Percentiles rank a stretch among this genome's conserved stretches.
Conservation (phyloP, 2,888 invertebrate genomes). For the Linyphia triangularis region DNA sequence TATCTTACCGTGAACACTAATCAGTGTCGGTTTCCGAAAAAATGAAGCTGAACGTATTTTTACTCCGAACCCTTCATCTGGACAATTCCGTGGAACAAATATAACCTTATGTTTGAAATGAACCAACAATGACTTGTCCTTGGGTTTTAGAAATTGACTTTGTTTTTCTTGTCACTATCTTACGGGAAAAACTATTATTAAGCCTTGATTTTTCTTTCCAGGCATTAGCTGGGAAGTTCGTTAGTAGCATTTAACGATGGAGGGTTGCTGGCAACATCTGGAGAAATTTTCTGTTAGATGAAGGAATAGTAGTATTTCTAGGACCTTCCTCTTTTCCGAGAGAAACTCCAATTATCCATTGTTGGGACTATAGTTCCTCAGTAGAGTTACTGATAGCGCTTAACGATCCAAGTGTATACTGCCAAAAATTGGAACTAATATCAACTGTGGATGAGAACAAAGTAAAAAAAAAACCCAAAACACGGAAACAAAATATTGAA, state of each 20-base stretch:
- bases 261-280: slow-evolving; percentile 56
- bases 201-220: slow-evolving; percentile 33
- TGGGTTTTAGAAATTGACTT: slow-evolving; percentile 6
- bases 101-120: not conserved
- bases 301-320: slow-evolving; percentile 10
- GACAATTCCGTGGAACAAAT: not conserved
- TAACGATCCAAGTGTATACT: slow-evolving; percentile 62
- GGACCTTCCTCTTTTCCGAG: slow-evolving; percentile 30
- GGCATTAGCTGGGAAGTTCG: slow-evolving; percentile 55
- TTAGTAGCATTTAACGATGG: slow-evolving; percentile 52
- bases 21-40: no score
- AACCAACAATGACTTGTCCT: not conserved
- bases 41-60: no score
- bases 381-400: slow-evolving; percentile 47
- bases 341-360: slow-evolving; percentile 53
- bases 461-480: slow-evolving; percentile 31
- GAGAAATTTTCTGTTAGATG: slow-evolving; percentile 23
- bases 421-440: slow-evolving; percentile 69
- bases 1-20: no score
- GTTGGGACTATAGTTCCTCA: not conserved
- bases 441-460: slow-evolving; percentile 50
- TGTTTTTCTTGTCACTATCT: slow-evolving; percentile 19
- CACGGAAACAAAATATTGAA: slow-evolving; percentile 17
- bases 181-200: slow-evolving; percentile 37
- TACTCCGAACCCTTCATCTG: not conserved